Evolutionary conservation across 30 jellyfish, hydroid and myxozoan genomes (phyloP), one percentile per base, ranked within the genome.

Genomic region (Pelagia noctiluca): DNA sequence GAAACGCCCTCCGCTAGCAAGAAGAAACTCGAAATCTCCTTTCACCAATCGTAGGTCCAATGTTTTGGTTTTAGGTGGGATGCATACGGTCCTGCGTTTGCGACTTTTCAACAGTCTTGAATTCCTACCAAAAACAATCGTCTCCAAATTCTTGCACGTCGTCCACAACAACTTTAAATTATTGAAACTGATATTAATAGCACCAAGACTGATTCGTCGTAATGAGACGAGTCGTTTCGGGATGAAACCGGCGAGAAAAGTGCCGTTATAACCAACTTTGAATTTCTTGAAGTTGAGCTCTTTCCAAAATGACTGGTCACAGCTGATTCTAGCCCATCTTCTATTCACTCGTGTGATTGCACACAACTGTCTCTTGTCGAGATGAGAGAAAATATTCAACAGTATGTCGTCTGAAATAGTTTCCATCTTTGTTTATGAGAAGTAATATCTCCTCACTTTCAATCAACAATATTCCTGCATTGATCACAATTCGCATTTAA

Each of bases 11-110:
- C 85, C 88, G 37, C 80, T 57, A 2, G 87, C 81, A 28, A 82
- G 22, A 3, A 94, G 94, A 66, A 94, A 94, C 16, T 88, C 93
- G 61, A 94, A 94, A 63, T 89, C 90, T 3, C 99, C 99, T 63
- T 63, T 48, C 1, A 90, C 88, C 2, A 60, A 78, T 32, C 99
- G 97, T 78, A 94, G 78, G 71, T 94, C 99, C 69, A 94, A 50
- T 32, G 97, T 88, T 37, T 83, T 54, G 47, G 88, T 37, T 11
- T 35, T 53, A 11, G 76, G 72, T 0, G 99, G 97, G 49, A 94
- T 78, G 48, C 76, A 50, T 13, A 78, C 35, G 26, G 67, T 64
- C 48, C 87, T 62, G 21, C 91, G 65, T 50, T 50, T 75, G 35
- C 78, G 21, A n/a, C 50, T 80, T 46, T 54, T 80, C 46, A 68